Evolutionary conservation across 2,888 invertebrate species (phyloP).

Genomic region (Nemurella pictetii): DNA sequence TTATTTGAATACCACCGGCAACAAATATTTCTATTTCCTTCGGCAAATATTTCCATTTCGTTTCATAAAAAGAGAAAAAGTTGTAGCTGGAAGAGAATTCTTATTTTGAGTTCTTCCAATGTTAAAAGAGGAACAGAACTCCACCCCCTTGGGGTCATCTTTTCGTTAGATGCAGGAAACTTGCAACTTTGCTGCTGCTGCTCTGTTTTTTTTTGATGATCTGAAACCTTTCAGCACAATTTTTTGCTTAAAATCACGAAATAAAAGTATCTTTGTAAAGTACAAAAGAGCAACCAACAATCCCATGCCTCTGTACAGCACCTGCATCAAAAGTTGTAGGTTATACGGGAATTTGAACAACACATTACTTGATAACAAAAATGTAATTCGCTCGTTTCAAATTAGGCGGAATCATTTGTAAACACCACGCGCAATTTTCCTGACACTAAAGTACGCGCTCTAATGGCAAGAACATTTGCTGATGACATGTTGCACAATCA

Average conservation of each 20-base stretch:
- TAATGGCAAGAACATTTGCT: background rate
- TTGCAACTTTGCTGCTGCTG: background rate
- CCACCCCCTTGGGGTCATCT: background rate
- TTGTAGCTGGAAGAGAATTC: background rate
- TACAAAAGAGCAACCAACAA: too few relatives aligned
- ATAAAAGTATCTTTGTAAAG: background rate
- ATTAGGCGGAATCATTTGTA: background rate
- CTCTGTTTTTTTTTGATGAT: background rate
- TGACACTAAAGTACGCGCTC: background rate
- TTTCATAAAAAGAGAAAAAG: background rate
- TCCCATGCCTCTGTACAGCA: too few relatives aligned
- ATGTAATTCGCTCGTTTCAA: too few relatives aligned
- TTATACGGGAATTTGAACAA: background rate
- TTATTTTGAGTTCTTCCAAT: background rate
- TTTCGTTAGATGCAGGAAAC: background rate
- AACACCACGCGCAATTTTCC: background rate
- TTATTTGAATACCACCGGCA: background rate
- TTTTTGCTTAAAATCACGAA: background rate
- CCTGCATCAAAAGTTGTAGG: background rate
- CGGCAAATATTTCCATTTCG: background rate
- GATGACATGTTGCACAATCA: background rate
- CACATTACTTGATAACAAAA: background rate
- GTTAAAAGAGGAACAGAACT: background rate
- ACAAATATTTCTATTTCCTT: background rate
- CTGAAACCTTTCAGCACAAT: background rate